Conservation (phyloP, 2,888 invertebrate genomes). For the Eristalis arbustorum region DNA sequence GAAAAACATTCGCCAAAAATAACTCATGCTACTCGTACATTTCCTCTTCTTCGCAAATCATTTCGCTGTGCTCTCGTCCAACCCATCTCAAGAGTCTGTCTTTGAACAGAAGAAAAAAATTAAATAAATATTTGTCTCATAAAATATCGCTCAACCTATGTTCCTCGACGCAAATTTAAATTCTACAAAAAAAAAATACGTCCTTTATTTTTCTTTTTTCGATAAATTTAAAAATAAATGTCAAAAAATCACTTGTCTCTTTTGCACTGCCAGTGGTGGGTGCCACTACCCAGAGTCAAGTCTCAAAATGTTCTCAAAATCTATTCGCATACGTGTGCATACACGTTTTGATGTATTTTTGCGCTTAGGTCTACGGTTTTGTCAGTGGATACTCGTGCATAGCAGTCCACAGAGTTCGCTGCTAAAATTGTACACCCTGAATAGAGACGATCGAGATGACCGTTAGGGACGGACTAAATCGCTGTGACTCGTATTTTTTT, state of each 20-base stretch:
- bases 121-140: conserved; percentile 13
- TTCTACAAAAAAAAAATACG: conserved; percentile 21
- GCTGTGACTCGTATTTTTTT: neutral
- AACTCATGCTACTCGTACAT: conserved; percentile 10
- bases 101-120: conserved; percentile 7
- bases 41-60: conserved; percentile 56
- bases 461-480: conserved; percentile 18
- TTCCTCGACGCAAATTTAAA: conserved; percentile 43
- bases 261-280: neutral
- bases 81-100: conserved; percentile 4
- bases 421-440: conserved; percentile 62
- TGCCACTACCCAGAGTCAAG: neutral
- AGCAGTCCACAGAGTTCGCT: conserved; percentile 17
- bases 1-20: conserved; percentile 46
- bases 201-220: neutral
- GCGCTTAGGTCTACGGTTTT: conserved; percentile 16
- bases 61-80: neutral
- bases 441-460: conserved; percentile 16
- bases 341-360: conserved; percentile 18
- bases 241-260: conserved; percentile 35
- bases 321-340: conserved; percentile 8
- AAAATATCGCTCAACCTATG: conserved; percentile 37
- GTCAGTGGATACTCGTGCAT: neutral
- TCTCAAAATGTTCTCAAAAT: neutral
- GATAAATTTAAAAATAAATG: conserved; percentile 43